Percentiles rank a stretch among this genome's conserved stretches.
These are phyloP conservation scores for Pherbina coryleti DNA, from an alignment of 2,888 invertebrate species.

Conservation along the genomic window DNA sequence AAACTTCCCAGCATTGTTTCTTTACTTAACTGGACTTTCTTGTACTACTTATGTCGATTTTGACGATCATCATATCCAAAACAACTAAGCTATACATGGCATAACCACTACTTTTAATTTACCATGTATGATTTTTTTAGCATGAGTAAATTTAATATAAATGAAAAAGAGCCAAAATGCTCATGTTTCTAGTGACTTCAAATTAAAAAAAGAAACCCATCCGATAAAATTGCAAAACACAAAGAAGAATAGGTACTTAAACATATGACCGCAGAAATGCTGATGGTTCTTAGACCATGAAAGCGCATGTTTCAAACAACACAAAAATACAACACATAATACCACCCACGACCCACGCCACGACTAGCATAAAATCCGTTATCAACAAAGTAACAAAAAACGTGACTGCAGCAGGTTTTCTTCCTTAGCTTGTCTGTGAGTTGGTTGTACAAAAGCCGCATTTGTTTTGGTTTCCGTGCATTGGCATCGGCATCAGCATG, in stretches of 20 bases:
- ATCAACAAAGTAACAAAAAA: conserved; percentile 26
- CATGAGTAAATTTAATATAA: too few relatives aligned
- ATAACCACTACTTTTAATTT: too few relatives aligned
- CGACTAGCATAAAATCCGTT: not conserved
- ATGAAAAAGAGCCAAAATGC: too few relatives aligned
- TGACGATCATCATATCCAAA: too few relatives aligned
- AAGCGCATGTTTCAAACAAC: not conserved
- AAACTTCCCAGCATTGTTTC: too few relatives aligned
- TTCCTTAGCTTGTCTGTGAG: not conserved
- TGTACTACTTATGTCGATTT: too few relatives aligned
- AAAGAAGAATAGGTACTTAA: not conserved
- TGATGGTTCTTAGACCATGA: not conserved
- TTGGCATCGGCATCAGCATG: conserved; percentile 9
- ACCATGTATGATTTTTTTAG: too few relatives aligned
- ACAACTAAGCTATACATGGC: too few relatives aligned
- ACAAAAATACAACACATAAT: not conserved
- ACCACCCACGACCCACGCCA: not conserved
- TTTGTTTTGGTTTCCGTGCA: conserved; percentile 38
- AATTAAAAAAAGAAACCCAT: not conserved
- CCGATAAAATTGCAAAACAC: conserved; percentile 16
- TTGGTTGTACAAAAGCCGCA: conserved; percentile 11
- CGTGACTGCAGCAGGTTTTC: conserved; percentile 35
- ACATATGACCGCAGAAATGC: not conserved
- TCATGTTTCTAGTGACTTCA: not conserved
- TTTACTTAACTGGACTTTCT: too few relatives aligned